Evolutionary conservation across 2,888 invertebrate genomes (phyloP).

Genomic region (Cheilosia vernalis): DNA sequence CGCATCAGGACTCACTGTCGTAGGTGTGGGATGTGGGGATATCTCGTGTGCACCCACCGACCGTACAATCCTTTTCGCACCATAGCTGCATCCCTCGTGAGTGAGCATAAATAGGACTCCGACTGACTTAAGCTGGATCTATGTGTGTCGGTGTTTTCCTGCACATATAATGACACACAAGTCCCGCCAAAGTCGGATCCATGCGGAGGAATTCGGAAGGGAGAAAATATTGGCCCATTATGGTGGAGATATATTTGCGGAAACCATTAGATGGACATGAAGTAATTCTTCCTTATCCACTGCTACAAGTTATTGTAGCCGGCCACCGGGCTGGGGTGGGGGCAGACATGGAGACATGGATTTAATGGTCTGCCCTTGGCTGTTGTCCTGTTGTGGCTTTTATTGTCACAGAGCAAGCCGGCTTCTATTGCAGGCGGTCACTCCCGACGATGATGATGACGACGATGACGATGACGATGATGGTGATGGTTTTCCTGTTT

Average conservation of each 20-base stretch:
- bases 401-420: slow-evolving; percentile 68
- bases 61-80: slow-evolving; percentile 66
- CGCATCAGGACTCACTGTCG: slow-evolving; percentile 8
- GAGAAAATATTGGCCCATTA: slow-evolving; percentile 75
- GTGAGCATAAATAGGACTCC: slow-evolving; percentile 54
- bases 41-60: slow-evolving; percentile 23
- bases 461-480: slow-evolving; percentile 54
- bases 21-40: slow-evolving; percentile 4
- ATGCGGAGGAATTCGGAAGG: slow-evolving; percentile 58
- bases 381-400: slow-evolving; percentile 74
- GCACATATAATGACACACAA: slow-evolving; percentile 30
- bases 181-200: slow-evolving; percentile 6
- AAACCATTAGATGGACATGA: slow-evolving; percentile 75
- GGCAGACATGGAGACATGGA: slow-evolving; percentile 61
- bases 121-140: slow-evolving; percentile 1
- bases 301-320: slow-evolving; percentile 67
- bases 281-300: slow-evolving; percentile 75
- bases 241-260: slow-evolving; percentile 73
- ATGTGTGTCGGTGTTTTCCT: slow-evolving; percentile 64
- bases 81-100: slow-evolving; percentile 50
- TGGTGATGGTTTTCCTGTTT: slow-evolving; percentile 74
- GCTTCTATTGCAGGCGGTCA: slow-evolving; percentile 63
- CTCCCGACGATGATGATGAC: slow-evolving; percentile 39
- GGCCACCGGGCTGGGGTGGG: slow-evolving; percentile 5
- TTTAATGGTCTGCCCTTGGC: slow-evolving; percentile 74